Conservation (phyloP, 2,888 invertebrate species). For the Campoplex nolae region DNA sequence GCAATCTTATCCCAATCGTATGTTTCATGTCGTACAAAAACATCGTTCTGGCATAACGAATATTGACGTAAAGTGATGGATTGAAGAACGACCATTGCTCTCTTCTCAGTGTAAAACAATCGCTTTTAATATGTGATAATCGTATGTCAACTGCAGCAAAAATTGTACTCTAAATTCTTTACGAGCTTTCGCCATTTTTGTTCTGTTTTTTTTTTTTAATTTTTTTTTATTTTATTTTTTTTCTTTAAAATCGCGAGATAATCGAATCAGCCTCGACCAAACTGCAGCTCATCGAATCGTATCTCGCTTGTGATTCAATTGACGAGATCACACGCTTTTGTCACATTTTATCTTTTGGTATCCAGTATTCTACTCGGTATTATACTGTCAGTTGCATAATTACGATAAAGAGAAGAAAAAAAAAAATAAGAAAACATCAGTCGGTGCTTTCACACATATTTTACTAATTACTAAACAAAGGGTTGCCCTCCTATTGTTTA, state of each 20-base stretch:
- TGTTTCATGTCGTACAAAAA: conserved; percentile 41
- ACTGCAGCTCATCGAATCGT: conserved; percentile 31
- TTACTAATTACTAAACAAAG: conserved; percentile 74
- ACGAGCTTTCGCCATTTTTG: conserved; percentile 14
- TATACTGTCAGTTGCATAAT: conserved; percentile 69
- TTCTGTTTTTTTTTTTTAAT: neutral
- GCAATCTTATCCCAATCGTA: conserved; percentile 41
- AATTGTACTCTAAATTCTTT: conserved; percentile 22
- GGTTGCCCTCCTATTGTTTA: conserved; percentile 56
- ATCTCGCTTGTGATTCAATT: conserved; percentile 57
- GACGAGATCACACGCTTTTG: conserved; percentile 54
- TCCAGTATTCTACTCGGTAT: conserved; percentile 79
- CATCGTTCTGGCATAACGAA: conserved; percentile 59
- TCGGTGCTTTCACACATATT: conserved; percentile 73
- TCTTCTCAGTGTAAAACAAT: conserved; percentile 29
- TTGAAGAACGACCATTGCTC: conserved; percentile 46
- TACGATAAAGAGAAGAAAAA: neutral
- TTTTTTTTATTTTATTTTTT: too few species aligned
- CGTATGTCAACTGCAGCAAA: conserved; percentile 22
- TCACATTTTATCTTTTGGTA: conserved; percentile 70
- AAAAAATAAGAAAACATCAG: conserved; percentile 53
- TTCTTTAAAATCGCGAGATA: conserved; percentile 27
- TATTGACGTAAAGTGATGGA: conserved; percentile 26
- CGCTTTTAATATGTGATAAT: conserved; percentile 38
- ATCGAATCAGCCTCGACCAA: conserved; percentile 35